Conservation (phyloP, 37 sponge, comb jelly and placozoan genomes). For the Diacarnus erythraeanus region DNA sequence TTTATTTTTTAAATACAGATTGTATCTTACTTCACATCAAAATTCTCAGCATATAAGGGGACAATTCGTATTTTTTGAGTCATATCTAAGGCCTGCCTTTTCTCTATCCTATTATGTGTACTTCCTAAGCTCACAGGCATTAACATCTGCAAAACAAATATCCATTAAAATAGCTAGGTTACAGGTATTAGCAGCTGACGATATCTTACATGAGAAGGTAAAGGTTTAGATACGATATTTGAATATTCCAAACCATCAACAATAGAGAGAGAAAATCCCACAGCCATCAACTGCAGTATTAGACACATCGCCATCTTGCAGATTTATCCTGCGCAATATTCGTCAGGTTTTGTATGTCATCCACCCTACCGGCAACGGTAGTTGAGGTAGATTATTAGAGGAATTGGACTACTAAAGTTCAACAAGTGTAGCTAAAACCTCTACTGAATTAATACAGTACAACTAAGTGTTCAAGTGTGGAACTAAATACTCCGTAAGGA, state of each 20-base stretch:
- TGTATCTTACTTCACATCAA: neutral
- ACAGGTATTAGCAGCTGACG: no score
- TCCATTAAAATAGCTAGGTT: no score
- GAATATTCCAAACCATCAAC: neutral
- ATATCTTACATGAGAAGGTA: neutral
- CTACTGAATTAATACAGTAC: no score
- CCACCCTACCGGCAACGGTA: no score
- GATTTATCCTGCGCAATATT: no score
- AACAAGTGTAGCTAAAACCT: no score
- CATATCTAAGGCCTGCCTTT: slow-evolving; percentile 14
- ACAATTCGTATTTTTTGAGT: slow-evolving; percentile 31
- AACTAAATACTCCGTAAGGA: no score
- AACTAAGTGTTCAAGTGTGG: no score
- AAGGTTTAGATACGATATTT: neutral
- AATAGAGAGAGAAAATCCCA: neutral
- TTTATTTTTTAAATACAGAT: neutral
- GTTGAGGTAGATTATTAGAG: no score
- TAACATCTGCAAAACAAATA: no score
- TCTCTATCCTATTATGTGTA: neutral
- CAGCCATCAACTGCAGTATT: neutral
- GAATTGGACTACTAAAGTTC: no score
- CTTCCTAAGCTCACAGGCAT: neutral
- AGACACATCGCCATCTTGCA: neutral
- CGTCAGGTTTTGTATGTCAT: no score
- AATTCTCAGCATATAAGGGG: neutral